Evolutionary conservation across 2,113 vertebrate species (phyloP).

Genomic region (Plectropomus leopardus): DNA sequence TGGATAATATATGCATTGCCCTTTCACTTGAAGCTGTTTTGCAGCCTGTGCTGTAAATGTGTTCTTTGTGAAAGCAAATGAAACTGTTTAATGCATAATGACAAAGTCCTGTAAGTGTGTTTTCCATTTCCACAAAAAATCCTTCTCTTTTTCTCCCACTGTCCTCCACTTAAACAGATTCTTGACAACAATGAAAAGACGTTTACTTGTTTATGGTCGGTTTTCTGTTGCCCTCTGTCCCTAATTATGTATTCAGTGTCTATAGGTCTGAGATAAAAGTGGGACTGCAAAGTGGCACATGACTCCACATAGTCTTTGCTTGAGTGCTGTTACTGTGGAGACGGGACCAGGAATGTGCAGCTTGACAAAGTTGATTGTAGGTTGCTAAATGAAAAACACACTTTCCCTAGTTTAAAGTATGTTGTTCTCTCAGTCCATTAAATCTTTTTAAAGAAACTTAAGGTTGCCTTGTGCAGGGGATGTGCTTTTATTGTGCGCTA

Average conservation of each 20-base stretch:
- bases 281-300: conserved; percentile 76
- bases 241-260: conserved; percentile 29
- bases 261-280: conserved; percentile 61
- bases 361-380: conserved; percentile 80
- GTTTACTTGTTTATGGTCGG: conserved; percentile 62
- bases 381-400: conserved; percentile 81
- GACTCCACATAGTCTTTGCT: conserved; percentile 82
- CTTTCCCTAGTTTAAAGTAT: conserved; percentile 78
- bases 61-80: conserved; percentile 69
- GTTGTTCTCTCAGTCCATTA: conserved; percentile 71
- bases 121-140: conserved; percentile 40
- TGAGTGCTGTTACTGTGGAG: conserved; percentile 78
- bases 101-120: conserved; percentile 78
- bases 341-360: conserved; percentile 78
- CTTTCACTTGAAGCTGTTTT: conserved; percentile 72
- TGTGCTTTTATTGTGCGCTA: conserved; percentile 56
- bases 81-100: conserved; percentile 80
- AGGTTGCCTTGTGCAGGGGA: conserved; percentile 61
- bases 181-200: conserved; percentile 81
- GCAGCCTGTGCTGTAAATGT: conserved; percentile 65
- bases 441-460: conserved; percentile 72
- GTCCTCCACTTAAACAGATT: conserved; percentile 68
- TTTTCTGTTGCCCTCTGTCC: conserved; percentile 36
- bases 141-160: conserved; percentile 42
- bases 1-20: conserved; percentile 80